Conservation (phyloP, 2,888 invertebrate species). For the Nemurella pictetii region DNA sequence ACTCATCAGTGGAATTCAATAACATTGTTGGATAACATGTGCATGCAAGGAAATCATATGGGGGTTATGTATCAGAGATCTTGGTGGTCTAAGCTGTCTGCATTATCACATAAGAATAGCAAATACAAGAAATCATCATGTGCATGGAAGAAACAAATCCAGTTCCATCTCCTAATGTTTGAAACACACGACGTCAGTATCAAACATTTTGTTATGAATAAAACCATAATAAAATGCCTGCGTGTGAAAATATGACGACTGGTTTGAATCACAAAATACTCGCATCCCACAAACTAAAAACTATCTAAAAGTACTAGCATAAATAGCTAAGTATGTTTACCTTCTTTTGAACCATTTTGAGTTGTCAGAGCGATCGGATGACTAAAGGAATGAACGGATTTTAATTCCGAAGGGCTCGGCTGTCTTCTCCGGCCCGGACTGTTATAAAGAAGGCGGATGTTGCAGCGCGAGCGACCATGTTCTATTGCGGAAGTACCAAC, state of each 20-base stretch:
- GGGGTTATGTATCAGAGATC: slow-evolving; percentile 19
- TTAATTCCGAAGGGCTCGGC: background rate
- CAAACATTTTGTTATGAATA: background rate
- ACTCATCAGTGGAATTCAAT: background rate
- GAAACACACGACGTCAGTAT: background rate
- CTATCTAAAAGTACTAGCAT: background rate
- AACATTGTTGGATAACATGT: background rate
- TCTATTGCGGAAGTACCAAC: background rate
- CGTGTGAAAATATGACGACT: background rate
- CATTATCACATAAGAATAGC: slow-evolving; percentile 22
- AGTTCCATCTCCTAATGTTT: background rate
- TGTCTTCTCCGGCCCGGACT: background rate
- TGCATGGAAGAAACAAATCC: background rate
- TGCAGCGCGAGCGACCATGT: background rate
- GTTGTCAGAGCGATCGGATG: background rate
- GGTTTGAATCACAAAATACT: background rate
- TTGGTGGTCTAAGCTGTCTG: slow-evolving; percentile 27
- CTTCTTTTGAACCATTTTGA: slow-evolving; percentile 40
- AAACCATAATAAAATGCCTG: background rate
- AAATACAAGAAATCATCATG: slow-evolving; percentile 32
- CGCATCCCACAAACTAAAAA: background rate
- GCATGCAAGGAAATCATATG: background rate
- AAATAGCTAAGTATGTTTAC: slow-evolving; percentile 27
- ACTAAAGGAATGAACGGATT: background rate
- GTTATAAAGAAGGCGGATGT: background rate